phyloP scores from a whole-genome alignment of 2,888 invertebrate species.

The Acanthosoma haemorrhoidale region DNA sequence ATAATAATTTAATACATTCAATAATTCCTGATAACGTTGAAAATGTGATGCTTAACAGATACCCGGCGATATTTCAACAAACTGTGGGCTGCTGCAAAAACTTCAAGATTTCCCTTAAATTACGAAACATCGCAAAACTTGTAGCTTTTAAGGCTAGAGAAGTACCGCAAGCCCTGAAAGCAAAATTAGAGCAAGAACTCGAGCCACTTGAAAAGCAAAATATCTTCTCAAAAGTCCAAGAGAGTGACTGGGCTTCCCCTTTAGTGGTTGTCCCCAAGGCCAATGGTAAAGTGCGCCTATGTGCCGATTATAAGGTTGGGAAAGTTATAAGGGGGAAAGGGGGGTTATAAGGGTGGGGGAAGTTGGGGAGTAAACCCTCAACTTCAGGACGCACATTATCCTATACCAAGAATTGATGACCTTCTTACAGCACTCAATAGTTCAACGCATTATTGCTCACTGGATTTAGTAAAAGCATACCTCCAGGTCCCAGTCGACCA shows the following conservation, averaged over 20 bases:
- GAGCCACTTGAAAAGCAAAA: slow-evolving; percentile 30
- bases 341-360: no score
- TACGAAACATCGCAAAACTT: background rate
- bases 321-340: no score
- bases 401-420: slow-evolving; percentile 37
- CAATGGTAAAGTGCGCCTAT: slow-evolving; percentile 28
- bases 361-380: slow-evolving; percentile 39
- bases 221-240: slow-evolving; percentile 31
- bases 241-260: slow-evolving; percentile 32
- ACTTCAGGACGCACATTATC: slow-evolving; percentile 38
- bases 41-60: background rate
- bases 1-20: background rate
- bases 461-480: slow-evolving; percentile 40
- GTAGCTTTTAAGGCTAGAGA: background rate
- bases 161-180: slow-evolving; percentile 33
- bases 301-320: slow-evolving; percentile 41
- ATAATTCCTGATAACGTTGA: background rate
- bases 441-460: slow-evolving; percentile 35
- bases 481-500: slow-evolving; percentile 35
- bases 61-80: background rate
- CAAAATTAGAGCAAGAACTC: slow-evolving; percentile 32
- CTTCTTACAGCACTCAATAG: slow-evolving; percentile 32
- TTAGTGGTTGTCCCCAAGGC: slow-evolving; percentile 4
- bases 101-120: slow-evolving; percentile 17
- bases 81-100: background rate